phyloP scores from a whole-genome alignment of 2,888 invertebrate genomes.

The Spodoptera exigua region DNA sequence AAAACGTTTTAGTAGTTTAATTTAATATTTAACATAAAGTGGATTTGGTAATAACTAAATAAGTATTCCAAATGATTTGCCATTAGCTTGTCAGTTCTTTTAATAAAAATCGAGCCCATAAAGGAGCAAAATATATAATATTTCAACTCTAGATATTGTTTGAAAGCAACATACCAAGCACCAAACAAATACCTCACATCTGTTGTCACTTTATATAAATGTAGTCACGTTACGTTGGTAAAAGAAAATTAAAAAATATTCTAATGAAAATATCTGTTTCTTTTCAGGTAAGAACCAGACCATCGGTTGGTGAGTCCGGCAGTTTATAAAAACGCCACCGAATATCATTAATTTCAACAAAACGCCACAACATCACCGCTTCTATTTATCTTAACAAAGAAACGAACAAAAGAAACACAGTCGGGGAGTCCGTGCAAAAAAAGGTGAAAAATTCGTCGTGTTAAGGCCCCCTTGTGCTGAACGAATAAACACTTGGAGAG shows the following conservation, averaged over 20 bases:
- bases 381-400: conserved; percentile 50
- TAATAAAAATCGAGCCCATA: too few species aligned
- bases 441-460: conserved; percentile 61
- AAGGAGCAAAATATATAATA: background rate
- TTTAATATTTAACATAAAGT: too few species aligned
- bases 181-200: too few species aligned
- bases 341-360: conserved; percentile 47
- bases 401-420: conserved; percentile 49
- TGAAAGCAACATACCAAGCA: too few species aligned
- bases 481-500: conserved; percentile 67
- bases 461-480: conserved; percentile 58
- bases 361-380: conserved; percentile 25
- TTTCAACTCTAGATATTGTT: too few species aligned
- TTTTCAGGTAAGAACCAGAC: conserved; percentile 44
- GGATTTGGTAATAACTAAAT: too few species aligned
- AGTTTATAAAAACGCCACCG: conserved; percentile 25
- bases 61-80: too few species aligned
- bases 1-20: too few species aligned
- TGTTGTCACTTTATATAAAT: too few species aligned
- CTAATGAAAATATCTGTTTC: conserved; percentile 17
- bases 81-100: too few species aligned
- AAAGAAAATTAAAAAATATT: background rate
- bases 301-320: conserved; percentile 39
- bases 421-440: conserved; percentile 46
- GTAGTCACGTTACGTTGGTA: background rate